phyloP scores from a whole-genome alignment of 2,113 vertebrate species.

The Ptychochromis oligacanthus region DNA sequence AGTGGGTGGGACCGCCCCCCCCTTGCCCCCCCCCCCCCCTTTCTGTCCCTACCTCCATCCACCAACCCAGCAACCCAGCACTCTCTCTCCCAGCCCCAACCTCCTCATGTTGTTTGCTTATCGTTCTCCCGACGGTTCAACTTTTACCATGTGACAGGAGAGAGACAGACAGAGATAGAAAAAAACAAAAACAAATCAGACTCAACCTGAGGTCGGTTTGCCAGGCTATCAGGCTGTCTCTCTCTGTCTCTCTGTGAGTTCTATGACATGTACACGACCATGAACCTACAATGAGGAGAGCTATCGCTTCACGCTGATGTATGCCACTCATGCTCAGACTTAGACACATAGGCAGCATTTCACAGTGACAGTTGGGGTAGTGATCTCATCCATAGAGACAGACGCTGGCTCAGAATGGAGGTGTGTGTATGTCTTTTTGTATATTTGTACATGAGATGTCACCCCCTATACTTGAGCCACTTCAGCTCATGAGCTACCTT shows the following conservation, averaged over 20 bases:
- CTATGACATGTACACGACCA: constrained; percentile 55
- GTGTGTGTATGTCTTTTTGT: constrained; percentile 14
- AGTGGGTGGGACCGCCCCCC: constrained; percentile 83
- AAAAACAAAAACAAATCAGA: constrained; percentile 74
- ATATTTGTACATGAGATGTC: constrained; percentile 31
- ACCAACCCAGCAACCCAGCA: constrained; percentile 16
- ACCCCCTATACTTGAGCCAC: constrained; percentile 9
- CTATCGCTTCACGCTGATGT: constrained; percentile 58
- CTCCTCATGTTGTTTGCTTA: constrained; percentile 68
- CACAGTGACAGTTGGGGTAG: constrained; percentile 52
- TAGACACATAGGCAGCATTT: constrained; percentile 39
- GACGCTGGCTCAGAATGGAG: constrained; percentile 40
- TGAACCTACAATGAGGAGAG: constrained; percentile 67
- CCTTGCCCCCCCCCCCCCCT: constrained; percentile 68
- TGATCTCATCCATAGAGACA: constrained; percentile 71
- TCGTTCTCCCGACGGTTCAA: constrained; percentile 58
- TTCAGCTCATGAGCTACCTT: constrained; percentile 24
- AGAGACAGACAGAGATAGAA: constrained; percentile 33
- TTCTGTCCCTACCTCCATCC: constrained; percentile 53
- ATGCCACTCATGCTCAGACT: constrained; percentile 52
- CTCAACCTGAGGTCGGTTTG: constrained; percentile 56
- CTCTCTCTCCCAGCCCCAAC: constrained; percentile 37
- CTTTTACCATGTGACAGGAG: constrained; percentile 75
- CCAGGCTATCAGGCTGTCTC: constrained; percentile 68
- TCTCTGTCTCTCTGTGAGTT: constrained; percentile 50